Evolutionary conservation across 2,888 invertebrate genomes (phyloP), one percentile per base, ranked within the genome.

Genomic region (Eristalis arbustorum): DNA sequence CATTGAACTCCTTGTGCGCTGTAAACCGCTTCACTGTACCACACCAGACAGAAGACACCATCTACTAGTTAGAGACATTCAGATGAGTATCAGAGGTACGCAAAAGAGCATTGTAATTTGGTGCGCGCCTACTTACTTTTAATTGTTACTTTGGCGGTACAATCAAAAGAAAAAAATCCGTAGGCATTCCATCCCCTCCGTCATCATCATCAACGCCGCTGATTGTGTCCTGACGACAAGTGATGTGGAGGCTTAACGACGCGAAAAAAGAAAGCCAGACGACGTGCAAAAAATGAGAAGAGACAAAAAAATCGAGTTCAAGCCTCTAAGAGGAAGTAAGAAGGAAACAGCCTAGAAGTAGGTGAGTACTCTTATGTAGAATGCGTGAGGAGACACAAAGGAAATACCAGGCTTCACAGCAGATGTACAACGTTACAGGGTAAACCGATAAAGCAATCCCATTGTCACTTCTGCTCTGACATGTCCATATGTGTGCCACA

Each of bases 71-170:
- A 13, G 25, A 13, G 25, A 11, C 25, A 59, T 59, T 14, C 59
- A 49, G 8, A 18, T 18, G 49, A n/a, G 31, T 31, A 18, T 59
- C 28, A 22, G 1, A 11, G n/a, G 11, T 34, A 67, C 25, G 22
- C 31, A 88, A 88, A 84, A 88, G 76, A 76, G 61, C 84, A 84
- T 80, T 84, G 76, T 73, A 84, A 88, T 83, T 79, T 79, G 72
- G 76, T 79, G 72, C 75, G 76, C 80, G 64, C 84, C 84, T 88
- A 88, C 83, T 88, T 84, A 88, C 88, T 88, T 88, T 88, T 88
- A 88, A 88, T 88, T 88, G 84, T 88, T 88, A 88, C 88, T 88
- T 78, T 67, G 31, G 84, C 69, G 80, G 88, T 68, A 69, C 42
- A 84, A 77, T 80, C 79, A 80, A 84, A 88, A 56, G 13, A 42